These are phyloP conservation scores for Psylliodes chrysocephalus DNA, from an alignment of 2,888 invertebrate species.

Conservation along the genomic window DNA sequence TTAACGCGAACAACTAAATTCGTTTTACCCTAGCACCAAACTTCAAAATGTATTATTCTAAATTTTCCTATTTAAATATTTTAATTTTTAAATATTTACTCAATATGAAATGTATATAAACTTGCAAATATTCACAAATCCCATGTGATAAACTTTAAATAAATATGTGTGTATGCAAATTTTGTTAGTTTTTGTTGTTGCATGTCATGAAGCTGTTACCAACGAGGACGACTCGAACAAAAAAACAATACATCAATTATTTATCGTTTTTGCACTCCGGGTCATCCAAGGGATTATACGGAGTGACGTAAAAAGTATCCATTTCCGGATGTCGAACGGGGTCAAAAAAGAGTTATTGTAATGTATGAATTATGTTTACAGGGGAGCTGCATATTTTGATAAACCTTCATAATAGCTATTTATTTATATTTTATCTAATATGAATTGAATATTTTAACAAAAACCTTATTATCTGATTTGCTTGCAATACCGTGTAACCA, in stretches of 20 bases:
- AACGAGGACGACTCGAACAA: not conserved
- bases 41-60: not conserved
- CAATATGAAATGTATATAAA: not conserved
- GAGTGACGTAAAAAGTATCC: not conserved
- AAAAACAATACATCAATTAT: constrained; percentile 14
- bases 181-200: constrained; percentile 7
- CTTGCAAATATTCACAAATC: constrained; percentile 10
- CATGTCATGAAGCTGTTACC: constrained; percentile 13
- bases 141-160: constrained; percentile 10
- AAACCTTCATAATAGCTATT: too few relatives aligned
- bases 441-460: too few relatives aligned
- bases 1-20: too few relatives aligned
- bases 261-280: constrained; percentile 5
- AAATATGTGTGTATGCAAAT: constrained; percentile 12
- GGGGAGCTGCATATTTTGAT: too few relatives aligned
- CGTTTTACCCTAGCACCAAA: too few relatives aligned
- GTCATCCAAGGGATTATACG: constrained; percentile 5
- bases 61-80: constrained; percentile 5
- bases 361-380: too few relatives aligned
- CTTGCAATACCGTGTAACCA: too few relatives aligned
- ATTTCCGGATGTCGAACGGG: too few relatives aligned
- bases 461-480: too few relatives aligned
- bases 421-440: too few relatives aligned
- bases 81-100: constrained; percentile 1
- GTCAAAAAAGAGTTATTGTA: too few relatives aligned